Evolutionary conservation across 2,797 vertebrate species (phyloP).

Genomic region (Cyprinodon diabolis): DNA sequence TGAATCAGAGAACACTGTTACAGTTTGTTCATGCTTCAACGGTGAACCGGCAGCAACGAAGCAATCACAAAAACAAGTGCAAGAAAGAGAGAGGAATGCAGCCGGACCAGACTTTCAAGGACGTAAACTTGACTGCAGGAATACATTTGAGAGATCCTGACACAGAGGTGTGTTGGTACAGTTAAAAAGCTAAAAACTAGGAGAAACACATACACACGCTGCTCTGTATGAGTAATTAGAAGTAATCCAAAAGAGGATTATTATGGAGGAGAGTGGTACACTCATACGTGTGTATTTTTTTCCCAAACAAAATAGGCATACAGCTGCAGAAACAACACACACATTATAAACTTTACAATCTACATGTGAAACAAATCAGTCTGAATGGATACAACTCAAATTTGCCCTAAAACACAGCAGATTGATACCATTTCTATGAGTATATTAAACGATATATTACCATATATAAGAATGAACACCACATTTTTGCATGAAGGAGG

Average conservation of each 20-base stretch:
- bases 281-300: background rate
- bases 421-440: background rate
- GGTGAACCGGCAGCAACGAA: conserved; percentile 9
- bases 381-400: background rate
- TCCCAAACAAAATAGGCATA: background rate
- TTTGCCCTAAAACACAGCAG: conserved; percentile 6
- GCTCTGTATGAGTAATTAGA: background rate
- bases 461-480: conserved; percentile 19
- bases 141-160: conserved; percentile 15
- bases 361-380: background rate
- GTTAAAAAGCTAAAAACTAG: conserved; percentile 8
- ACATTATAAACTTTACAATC: background rate
- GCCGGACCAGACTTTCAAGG: conserved; percentile 46
- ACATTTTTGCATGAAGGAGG: conserved; percentile 5
- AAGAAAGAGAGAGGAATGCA: conserved; percentile 54
- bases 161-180: background rate
- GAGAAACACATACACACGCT: background rate
- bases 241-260: conserved; percentile 9
- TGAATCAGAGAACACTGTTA: conserved; percentile 4
- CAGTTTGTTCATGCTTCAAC: conserved; percentile 22
- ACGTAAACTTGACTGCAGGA: conserved; percentile 17
- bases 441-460: background rate
- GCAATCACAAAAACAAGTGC: conserved; percentile 26
- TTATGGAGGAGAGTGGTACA: background rate
- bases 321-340: background rate